Evolutionary conservation across 2,113 vertebrate species (phyloP).

Genomic region (Ramphastos sulfuratus): DNA sequence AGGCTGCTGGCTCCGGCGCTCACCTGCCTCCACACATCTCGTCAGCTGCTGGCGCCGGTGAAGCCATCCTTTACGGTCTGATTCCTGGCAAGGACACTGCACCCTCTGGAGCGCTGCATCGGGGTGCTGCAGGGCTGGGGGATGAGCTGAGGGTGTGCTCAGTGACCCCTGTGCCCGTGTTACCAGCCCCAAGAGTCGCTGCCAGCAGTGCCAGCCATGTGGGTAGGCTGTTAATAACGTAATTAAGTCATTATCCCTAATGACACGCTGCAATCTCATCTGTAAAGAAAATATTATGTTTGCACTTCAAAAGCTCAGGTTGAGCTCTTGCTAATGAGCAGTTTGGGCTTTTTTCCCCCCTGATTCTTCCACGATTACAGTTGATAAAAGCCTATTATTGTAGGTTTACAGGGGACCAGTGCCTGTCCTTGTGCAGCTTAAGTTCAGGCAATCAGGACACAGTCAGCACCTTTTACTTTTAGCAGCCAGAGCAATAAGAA

Average conservation of each 20-base stretch:
- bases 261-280: neutral
- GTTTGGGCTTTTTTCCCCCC: neutral
- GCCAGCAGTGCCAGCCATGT: neutral
- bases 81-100: neutral
- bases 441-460: neutral
- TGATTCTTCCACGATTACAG: neutral
- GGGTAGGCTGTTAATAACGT: neutral
- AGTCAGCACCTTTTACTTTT: neutral
- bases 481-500: neutral
- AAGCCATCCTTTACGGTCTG: rapidly evolving
- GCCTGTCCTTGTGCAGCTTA: neutral
- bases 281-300: constrained; percentile 44
- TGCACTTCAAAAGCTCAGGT: constrained; percentile 32
- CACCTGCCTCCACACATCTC: rapidly evolving
- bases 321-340: neutral
- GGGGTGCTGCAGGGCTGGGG: neutral
- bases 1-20: neutral
- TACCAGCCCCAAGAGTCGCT: neutral
- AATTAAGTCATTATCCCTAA: constrained; percentile 27
- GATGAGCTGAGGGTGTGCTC: neutral
- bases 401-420: neutral
- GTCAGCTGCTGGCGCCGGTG: neutral
- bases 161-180: neutral
- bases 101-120: neutral
- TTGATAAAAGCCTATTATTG: neutral